Base-by-base conservation (phyloP, 2,113 vertebrate genomes). In the Columba livia region DNA sequence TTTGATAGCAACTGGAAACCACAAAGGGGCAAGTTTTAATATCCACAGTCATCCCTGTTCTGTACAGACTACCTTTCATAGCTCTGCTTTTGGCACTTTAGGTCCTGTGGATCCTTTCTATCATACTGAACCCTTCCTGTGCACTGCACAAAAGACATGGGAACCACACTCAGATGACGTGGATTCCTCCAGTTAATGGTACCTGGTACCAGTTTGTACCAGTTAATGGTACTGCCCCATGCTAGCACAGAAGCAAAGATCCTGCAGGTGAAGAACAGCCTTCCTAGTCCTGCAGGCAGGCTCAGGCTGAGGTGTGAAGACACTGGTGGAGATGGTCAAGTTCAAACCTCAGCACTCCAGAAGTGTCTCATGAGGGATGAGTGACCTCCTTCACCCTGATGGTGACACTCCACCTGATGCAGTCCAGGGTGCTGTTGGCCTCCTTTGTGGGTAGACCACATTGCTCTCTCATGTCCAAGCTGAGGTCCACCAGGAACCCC, bases 141-240 rank as follows among this genome's bases (percentile, higher is more conserved):
- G 62, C n/a, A 6, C 31, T 69, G 60, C 50, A 60, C 2, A 28
- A 50, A 70, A 32, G 56, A 75, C 20, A 5, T 38, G 29, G n/a
- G 24, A 53, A 38, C 42, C 29, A 28, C 16, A 6, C 13, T n/a
- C 3, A 0, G 8, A 18, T n/a, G 23, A 11, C 44, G 21, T 2
- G 16, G 31, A 50, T 65, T 53, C 19, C 21, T 60, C 11, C 88
- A 47, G 26, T 18, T 15, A 38, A 57, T 51, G 36, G 44, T 12
- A 21, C 26, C 75, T 48, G 36, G 9, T 38, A 61, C 29, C 10
- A 40, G 40, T 40, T 40, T 40, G 40, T 40, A 40, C 40, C 40
- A 40, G 40, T 40, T 40, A 40, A 40, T 40, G 40, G 40, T 34
- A 6, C 28, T 61, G 60, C 14, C 32, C 70, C 0, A 0, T 28